A percentile compares a stretch with the other conserved stretches of the same genome.
phyloP scores from a whole-genome alignment of 2,797 vertebrate species.

The Rhadinocentrus ornatus region DNA sequence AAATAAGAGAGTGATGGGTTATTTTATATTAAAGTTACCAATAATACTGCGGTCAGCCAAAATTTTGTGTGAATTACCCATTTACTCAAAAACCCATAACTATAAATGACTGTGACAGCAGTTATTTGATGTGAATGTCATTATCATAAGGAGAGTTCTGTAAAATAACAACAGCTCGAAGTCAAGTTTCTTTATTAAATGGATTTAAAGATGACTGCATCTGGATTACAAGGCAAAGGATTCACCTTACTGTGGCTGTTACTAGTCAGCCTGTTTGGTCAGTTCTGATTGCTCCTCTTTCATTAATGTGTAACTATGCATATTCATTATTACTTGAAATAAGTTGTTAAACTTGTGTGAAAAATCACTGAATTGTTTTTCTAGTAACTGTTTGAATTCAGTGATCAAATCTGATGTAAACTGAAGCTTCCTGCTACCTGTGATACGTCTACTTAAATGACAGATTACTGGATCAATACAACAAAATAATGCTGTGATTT shows the following conservation, averaged over 20 bases:
- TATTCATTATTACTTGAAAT: constrained; percentile 28
- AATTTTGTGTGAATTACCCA: neutral
- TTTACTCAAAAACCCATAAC: neutral
- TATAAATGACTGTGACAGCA: neutral
- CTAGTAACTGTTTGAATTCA: neutral
- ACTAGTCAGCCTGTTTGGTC: neutral
- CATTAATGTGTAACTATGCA: constrained; percentile 29
- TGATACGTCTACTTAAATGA: neutral
- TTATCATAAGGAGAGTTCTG: constrained; percentile 22
- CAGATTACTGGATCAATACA: neutral
- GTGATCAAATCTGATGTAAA: neutral
- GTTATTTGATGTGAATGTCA: constrained; percentile 22
- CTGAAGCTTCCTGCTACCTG: neutral
- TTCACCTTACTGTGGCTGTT: neutral
- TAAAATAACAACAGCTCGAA: constrained; percentile 26
- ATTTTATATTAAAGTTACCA: constrained; percentile 18
- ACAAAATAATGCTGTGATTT: neutral
- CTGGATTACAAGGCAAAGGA: neutral
- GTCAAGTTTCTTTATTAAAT: constrained; percentile 32
- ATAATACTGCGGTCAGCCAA: neutral
- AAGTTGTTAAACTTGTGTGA: constrained; percentile 1
- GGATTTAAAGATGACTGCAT: constrained; percentile 27
- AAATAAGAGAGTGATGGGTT: neutral
- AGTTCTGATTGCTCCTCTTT: constrained; percentile 18
- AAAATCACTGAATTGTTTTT: constrained; percentile 4